Conservation (phyloP, 2,113 vertebrate genomes). For the Plecotus auritus region DNA sequence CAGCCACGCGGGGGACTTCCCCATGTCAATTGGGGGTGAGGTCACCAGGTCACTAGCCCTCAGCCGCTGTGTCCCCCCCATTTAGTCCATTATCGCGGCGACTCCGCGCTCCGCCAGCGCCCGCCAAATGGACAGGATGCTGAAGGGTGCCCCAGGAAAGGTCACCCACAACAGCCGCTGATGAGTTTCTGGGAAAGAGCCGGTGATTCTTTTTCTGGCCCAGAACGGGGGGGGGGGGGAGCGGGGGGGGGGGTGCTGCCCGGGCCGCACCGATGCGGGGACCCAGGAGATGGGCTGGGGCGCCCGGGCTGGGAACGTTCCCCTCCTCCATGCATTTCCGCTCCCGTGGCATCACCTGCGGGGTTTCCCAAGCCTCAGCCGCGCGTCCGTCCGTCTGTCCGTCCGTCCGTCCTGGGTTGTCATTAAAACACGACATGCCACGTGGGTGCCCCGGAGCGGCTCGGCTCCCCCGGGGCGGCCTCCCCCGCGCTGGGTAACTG, state of each 20-base stretch:
- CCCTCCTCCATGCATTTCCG: background rate
- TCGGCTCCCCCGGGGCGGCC: background rate
- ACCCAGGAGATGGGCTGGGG: background rate
- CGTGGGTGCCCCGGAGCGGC: background rate
- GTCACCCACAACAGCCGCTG: background rate
- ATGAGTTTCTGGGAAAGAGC: background rate
- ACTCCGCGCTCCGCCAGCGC: background rate
- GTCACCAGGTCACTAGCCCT: background rate
- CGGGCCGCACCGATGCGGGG: background rate
- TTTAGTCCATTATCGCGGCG: fast-evolving
- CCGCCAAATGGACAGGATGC: background rate
- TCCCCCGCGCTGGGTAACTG: conserved; percentile 67
- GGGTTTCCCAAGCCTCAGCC: too few relatives aligned
- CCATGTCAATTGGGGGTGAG: background rate
- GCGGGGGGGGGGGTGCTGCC: background rate
- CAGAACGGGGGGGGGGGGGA: background rate
- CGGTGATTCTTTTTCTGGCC: background rate
- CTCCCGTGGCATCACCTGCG: too few relatives aligned
- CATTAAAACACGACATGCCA: conserved; percentile 72
- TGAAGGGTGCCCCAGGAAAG: background rate
- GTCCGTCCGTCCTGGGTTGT: conserved; percentile 35
- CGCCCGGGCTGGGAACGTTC: fast-evolving
- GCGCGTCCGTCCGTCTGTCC: too few relatives aligned
- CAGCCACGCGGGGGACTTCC: background rate
- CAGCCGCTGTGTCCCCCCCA: background rate